A percentile compares a stretch with the other conserved stretches of the same genome.
These are phyloP conservation scores for Bombyx huttoni DNA, from an alignment of 2,888 invertebrate species.

Conservation along the genomic window DNA sequence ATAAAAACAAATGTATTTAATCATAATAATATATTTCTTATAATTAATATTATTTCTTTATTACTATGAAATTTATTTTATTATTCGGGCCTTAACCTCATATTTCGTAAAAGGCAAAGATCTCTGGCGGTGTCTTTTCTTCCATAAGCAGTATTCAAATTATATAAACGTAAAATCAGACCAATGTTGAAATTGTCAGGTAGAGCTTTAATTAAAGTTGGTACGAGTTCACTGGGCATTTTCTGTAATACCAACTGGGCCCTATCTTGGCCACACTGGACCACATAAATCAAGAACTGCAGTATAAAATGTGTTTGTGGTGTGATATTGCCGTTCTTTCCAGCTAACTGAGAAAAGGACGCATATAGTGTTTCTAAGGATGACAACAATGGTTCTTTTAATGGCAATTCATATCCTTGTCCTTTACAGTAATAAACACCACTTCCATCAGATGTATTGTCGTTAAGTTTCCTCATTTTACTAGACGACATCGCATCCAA, in stretches of 20 bases:
- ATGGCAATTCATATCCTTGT: slow-evolving; percentile 29
- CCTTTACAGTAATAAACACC: slow-evolving; percentile 62
- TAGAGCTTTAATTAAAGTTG: slow-evolving; percentile 84
- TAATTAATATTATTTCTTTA: slow-evolving; percentile 11
- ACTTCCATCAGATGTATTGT: slow-evolving; percentile 73
- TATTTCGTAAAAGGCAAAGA: slow-evolving; percentile 87
- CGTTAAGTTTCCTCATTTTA: slow-evolving; percentile 76
- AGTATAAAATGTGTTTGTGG: slow-evolving; percentile 88
- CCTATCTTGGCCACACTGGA: slow-evolving; percentile 82
- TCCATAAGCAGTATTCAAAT: slow-evolving; percentile 81
- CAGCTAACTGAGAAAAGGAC: slow-evolving; percentile 79
- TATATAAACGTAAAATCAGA: slow-evolving; percentile 83
- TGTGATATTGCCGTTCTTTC: slow-evolving; percentile 82
- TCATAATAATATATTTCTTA: background rate
- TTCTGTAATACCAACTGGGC: slow-evolving; percentile 80
- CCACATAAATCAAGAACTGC: slow-evolving; percentile 81
- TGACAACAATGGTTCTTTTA: slow-evolving; percentile 77
- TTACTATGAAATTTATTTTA: slow-evolving; percentile 4
- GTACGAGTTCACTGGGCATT: slow-evolving; percentile 82
- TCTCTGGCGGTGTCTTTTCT: slow-evolving; percentile 90
- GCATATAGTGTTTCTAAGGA: slow-evolving; percentile 79
- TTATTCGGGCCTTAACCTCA: slow-evolving; percentile 75
- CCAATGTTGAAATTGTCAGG: slow-evolving; percentile 84
- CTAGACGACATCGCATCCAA: slow-evolving; percentile 72
- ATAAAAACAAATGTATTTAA: background rate